phyloP scores from a whole-genome alignment of 1,140 invertebrate genomes.

The Babylonia areolata region DNA sequence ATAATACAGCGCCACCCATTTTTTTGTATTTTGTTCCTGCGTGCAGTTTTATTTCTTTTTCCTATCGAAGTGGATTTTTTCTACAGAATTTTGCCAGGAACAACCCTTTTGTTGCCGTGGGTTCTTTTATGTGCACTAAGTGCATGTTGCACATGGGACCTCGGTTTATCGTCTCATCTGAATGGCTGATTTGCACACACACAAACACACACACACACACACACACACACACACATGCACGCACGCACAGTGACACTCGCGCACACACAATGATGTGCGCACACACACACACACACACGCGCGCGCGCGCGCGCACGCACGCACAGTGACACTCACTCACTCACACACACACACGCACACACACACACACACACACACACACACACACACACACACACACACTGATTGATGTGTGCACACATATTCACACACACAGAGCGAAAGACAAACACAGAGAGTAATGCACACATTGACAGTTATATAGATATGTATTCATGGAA shows the following conservation, averaged over 20 bases:
- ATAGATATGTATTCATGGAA: neutral
- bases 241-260: neutral
- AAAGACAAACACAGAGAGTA: neutral
- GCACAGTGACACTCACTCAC: neutral
- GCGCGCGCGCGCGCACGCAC: neutral
- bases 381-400: neutral
- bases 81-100: too few species aligned
- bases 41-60: too few species aligned
- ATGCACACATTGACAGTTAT: neutral
- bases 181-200: neutral
- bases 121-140: too few species aligned
- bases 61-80: too few species aligned
- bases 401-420: too few species aligned
- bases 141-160: too few species aligned
- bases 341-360: neutral
- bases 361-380: neutral
- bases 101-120: too few species aligned
- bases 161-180: too few species aligned
- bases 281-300: neutral
- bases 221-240: neutral
- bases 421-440: too few species aligned
- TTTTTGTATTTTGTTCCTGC: too few species aligned
- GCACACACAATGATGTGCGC: neutral
- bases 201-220: neutral
- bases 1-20: too few species aligned